Percentiles rank a stretch among this genome's conserved stretches.
phyloP scores from a whole-genome alignment of 2,888 invertebrate species.

The Steromphala cineraria region DNA sequence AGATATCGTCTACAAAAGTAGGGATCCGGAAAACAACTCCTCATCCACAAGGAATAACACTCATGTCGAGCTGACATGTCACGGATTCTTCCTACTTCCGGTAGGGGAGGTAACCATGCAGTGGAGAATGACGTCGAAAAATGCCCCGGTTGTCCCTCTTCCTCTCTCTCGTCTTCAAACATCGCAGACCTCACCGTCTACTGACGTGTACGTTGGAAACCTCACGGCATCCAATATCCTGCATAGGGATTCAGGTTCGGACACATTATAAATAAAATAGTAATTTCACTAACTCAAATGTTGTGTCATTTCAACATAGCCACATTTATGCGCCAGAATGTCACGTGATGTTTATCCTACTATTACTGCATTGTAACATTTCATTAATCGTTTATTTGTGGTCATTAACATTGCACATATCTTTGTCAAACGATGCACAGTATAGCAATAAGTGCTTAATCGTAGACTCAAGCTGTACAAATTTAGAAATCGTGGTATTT shows the following conservation, averaged over 20 bases:
- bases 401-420: no score
- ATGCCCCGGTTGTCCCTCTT: not conserved
- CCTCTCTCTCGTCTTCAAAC: not conserved
- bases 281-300: no score
- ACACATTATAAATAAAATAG: no score
- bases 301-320: no score
- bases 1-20: not conserved
- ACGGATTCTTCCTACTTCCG: not conserved
- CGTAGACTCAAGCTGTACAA: no score
- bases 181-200: not conserved
- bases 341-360: no score
- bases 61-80: not conserved
- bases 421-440: no score
- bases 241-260: not conserved
- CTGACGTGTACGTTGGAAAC: not conserved
- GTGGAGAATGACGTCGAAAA: not conserved
- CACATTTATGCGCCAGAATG: no score
- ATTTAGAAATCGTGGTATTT: no score
- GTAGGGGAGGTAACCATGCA: not conserved
- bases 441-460: no score
- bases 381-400: no score
- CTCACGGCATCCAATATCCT: not conserved
- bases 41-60: not conserved
- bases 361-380: no score
- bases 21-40: not conserved